Evolutionary conservation across 2,113 vertebrate genomes (phyloP), one percentile per base, ranked within the genome.

Genomic region (Chionomys nivalis): DNA sequence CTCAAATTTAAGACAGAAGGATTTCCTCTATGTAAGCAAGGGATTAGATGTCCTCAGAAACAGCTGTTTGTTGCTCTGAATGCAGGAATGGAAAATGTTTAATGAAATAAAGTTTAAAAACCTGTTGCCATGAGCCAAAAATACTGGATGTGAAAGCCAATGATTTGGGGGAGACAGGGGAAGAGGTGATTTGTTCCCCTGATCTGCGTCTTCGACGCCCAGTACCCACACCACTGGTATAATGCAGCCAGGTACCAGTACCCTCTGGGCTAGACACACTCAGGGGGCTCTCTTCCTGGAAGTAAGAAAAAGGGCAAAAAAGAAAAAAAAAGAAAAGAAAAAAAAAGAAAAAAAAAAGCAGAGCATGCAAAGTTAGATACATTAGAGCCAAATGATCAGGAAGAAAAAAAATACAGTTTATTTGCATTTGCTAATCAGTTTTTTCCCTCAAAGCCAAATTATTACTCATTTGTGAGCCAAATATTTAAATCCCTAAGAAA

Each of bases 41-140:
- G 98, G 98, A 99, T 99, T 99, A 99, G 99, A 98, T 99, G 99
- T 99, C 99, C 99, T 99, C 99, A 98, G 98, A 99, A 98, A 99
- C 97, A 98, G 98, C 97, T 97, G 95, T 98, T 98, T 98, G 97
- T 98, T 99, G 98, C 98, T 98, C 98, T 98, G 98, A 98, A 98
- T 98, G 98, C 98, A 5, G 90, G 96, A 93, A 96, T 98, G 98
- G 99, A 98, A 99, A 99, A 98, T 98, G 98, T 99, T 98, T 98
- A 99, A 99, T 99, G 99, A 99, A 99, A 98, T 99, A 99, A 99
- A 99, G 98, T 99, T 99, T 99, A 99, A 99, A 99, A 99, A 99
- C 99, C 99, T 99, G 99, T 99, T 99, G 99, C 99, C 99, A 99
- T 99, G 99, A 99, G 99, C 99, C 99, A 99, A 99, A 99, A 99